Base-by-base conservation (phyloP, 2,888 invertebrate genomes). In the Drosophila mercatorum region DNA sequence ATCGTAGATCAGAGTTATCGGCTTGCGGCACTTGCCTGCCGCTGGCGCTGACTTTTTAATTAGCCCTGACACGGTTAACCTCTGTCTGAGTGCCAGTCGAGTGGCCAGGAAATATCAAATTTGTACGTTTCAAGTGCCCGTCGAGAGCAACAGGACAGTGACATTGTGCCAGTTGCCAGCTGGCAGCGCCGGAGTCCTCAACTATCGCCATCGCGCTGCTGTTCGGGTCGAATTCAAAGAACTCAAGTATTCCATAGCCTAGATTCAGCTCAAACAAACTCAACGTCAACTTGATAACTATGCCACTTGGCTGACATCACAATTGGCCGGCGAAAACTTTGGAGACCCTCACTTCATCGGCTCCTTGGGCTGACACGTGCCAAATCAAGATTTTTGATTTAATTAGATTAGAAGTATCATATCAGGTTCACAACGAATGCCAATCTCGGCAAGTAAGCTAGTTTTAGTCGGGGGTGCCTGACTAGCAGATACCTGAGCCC, bases 41-140 rank as follows among this genome's bases (percentile, higher is more conserved):
- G 53, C 60, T 40, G 43, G 28, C 34, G 57, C 52, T 53, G 66
- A 65, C 59, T 70, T 77, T 77, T 72, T 81, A 77, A 77, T 77
- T 77, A 81, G 78, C 57, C 72, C 58, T 61, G 41, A 49, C 67
- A 70, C 36, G 67, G 41, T 26, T 70, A 67, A 49, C 67, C 67
- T 67, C 12, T 56, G 40, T 47, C 59, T 34, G 22, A 22, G 57
- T 7, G 22, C 22, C 4, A 28, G 51, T n/a, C 17, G 2, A 31
- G 31, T 31, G 31, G 17, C 10, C 10, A n/a, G 44, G 36, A 28
- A 38, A 49, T 49, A 78, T 75, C 56, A 62, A 79, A 74, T 61
- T 68, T 58, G 57, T 61, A 17, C 36, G 58, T 14, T 60, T 61
- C 60, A 56, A 75, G 75, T 58, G 75, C 43, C 28, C 64, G 47